These are phyloP conservation scores for Myiozetetes cayanensis DNA, from an alignment of 2,113 vertebrate species.

Conservation along the genomic window DNA sequence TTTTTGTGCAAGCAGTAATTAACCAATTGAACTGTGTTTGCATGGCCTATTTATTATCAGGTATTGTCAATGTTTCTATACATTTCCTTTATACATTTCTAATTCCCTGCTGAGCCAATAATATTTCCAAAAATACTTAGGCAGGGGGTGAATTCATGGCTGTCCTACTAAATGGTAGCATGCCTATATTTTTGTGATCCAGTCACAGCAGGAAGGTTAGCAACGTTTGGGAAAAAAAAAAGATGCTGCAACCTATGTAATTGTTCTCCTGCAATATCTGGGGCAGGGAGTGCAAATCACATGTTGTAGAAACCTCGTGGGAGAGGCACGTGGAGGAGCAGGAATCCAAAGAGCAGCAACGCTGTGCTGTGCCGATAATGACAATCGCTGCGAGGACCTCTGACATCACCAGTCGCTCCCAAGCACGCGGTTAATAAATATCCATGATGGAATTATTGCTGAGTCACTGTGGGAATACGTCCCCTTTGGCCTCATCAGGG, in stretches of 20 bases:
- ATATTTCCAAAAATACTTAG: constrained; percentile 21
- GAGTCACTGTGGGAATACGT: neutral
- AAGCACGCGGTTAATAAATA: neutral
- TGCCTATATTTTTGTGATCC: neutral
- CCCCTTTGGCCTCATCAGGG: neutral
- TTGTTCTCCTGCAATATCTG: neutral
- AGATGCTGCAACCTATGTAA: neutral
- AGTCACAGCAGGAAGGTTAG: neutral
- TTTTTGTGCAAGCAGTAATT: neutral
- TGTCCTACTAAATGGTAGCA: neutral
- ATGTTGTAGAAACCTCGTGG: neutral
- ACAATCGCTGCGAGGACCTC: neutral
- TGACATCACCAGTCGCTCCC: neutral
- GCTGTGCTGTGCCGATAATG: neutral
- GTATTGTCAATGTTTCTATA: neutral
- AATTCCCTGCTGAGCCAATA: constrained; percentile 14
- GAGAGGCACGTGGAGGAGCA: constrained; percentile 3
- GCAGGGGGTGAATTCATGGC: neutral
- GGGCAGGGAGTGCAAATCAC: neutral
- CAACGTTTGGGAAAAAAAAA: neutral
- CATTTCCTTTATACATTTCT: neutral
- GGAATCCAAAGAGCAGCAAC: neutral
- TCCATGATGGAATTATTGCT: neutral
- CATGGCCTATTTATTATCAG: neutral
- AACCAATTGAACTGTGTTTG: neutral